Percentiles rank a stretch among this genome's conserved stretches.
Evolutionary conservation across 2,888 invertebrate genomes (phyloP).

Genomic region (Tuberolachnus salignus): DNA sequence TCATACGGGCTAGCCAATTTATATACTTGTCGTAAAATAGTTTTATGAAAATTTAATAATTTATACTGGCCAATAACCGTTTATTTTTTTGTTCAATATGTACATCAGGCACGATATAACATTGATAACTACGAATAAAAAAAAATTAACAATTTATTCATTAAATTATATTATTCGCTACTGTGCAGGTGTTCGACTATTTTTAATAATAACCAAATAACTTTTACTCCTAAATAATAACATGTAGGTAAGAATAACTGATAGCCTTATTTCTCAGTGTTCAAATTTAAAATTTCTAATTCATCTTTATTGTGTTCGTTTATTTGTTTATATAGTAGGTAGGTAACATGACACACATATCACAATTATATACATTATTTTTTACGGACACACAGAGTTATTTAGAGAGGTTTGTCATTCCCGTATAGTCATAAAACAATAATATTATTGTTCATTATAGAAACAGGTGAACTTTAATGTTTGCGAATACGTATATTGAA

Average conservation of each 20-base stretch:
- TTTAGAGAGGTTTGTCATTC: too few relatives aligned
- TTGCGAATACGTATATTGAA: too few relatives aligned
- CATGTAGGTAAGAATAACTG: neutral
- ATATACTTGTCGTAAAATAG: constrained; percentile 7
- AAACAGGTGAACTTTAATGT: too few relatives aligned
- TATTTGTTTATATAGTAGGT: neutral
- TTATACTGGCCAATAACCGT: constrained; percentile 23
- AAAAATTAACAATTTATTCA: too few relatives aligned
- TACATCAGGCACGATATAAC: neutral
- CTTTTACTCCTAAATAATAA: too few relatives aligned
- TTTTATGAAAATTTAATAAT: neutral
- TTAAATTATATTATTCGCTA: constrained; percentile 16
- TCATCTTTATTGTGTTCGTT: neutral
- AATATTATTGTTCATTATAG: too few relatives aligned
- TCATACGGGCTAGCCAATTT: constrained; percentile 21
- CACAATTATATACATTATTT: neutral
- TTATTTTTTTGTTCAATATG: neutral
- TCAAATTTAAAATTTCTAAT: neutral
- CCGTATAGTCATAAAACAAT: too few relatives aligned
- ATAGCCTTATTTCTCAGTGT: too few relatives aligned
- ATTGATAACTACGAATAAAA: too few relatives aligned
- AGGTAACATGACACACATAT: neutral
- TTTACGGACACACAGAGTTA: too few relatives aligned
- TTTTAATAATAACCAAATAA: too few relatives aligned
- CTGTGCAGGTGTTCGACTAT: neutral